Base-by-base conservation (phyloP, 2,888 invertebrate genomes). In the Megamerina dolium region DNA sequence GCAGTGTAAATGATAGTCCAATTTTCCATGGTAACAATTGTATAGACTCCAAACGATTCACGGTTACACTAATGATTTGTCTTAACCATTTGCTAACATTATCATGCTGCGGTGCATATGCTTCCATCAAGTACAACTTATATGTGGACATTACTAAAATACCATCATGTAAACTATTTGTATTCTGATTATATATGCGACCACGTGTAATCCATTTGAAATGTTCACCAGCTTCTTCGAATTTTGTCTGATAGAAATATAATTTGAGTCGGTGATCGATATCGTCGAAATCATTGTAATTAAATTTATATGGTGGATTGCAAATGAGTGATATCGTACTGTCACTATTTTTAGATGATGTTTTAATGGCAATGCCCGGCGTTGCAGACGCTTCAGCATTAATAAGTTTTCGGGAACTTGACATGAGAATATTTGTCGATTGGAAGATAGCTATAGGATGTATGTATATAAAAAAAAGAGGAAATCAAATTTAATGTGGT, bases 221-320 rank as follows among this genome's bases (percentile, higher is more conserved):
- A 45, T 75, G 74, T 58, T 79, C 79, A 21, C 72, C 72, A 43
- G 74, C 68, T 46, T 75, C 73, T 49, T 77, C 74, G 51, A 80
- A 78, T 55, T 78, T 66, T 45, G 68, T 70, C 50, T 77, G 69
- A 58, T 76, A 75, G 27, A 80, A 72, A 58, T 75, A 75, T 4
- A 77, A 63, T 56, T 79, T 79, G n/a, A 80, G 64, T 36, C 79
- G 74, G 54, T 78, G 78, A 63, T 80, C 80, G 14, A 78, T 68
- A 50, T 74, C 72, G 45, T 69, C 68, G 41, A 77, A 79, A 55
- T 79, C 73, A 5, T 57, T 71, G 50, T 75, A 79, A 26, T 75
- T 77, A 52, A 77, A 79, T 55, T 75, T 73, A 51, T 76, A 74
- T 2, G 61, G 58, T 19, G 60, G 61, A 8, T 60, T 54, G 12